Conservation (phyloP, 2,113 vertebrate genomes). For the Onychostoma macrolepis region DNA sequence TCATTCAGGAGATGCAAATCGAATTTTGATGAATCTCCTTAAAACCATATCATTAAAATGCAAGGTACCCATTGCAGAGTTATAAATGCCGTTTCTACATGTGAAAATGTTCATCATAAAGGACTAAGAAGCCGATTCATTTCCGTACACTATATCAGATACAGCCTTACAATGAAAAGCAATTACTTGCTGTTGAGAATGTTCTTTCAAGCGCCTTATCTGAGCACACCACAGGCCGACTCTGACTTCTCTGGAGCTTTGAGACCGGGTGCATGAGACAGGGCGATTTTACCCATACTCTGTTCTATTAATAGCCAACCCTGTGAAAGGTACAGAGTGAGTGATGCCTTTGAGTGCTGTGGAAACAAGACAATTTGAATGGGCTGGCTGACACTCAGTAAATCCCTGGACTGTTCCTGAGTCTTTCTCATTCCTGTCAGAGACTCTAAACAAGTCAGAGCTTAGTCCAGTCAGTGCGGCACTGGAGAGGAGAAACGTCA, state of each 20-base stretch:
- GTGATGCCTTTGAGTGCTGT: conserved; percentile 31
- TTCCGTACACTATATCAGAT: neutral
- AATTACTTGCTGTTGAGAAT: conserved; percentile 28
- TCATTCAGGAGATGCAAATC: neutral
- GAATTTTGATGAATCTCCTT: neutral
- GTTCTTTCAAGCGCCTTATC: conserved; percentile 34
- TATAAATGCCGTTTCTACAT: neutral
- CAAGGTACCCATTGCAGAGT: neutral
- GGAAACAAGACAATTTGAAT: conserved; percentile 40
- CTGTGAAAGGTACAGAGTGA: conserved; percentile 23
- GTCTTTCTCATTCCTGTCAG: conserved; percentile 39
- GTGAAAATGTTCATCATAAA: neutral
- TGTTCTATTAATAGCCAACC: conserved; percentile 39
- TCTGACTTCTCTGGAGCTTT: neutral
- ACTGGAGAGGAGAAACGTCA: neutral
- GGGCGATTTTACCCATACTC: conserved; percentile 13
- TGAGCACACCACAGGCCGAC: neutral
- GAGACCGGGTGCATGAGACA: neutral
- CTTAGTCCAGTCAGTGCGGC: neutral
- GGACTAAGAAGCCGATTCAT: neutral
- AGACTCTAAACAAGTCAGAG: conserved; percentile 33
- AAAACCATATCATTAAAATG: neutral
- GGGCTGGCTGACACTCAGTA: conserved; percentile 14
- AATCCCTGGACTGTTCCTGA: conserved; percentile 10
- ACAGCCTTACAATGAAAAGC: conserved; percentile 23